Percentiles rank a stretch among this genome's conserved stretches.
Conservation (phyloP, 2,797 vertebrate genomes). For the Basileuterus tristriatus region DNA sequence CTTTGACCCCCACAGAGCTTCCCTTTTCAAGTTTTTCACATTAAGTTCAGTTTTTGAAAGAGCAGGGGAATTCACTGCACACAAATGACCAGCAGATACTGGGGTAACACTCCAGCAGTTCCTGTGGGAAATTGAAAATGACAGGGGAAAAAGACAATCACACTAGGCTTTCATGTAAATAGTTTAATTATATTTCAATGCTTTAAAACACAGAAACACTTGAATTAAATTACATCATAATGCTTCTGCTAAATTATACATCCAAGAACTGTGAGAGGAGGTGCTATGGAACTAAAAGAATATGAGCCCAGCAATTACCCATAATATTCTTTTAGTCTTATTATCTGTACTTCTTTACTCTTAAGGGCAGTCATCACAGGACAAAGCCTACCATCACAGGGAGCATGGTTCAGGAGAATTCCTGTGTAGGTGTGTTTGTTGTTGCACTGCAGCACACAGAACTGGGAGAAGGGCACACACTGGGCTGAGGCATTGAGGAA, state of each 20-base stretch:
- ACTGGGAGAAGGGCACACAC: background rate
- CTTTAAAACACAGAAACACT: constrained; percentile 67
- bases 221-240: constrained; percentile 71
- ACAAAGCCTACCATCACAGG: background rate
- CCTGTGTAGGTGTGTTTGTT: background rate
- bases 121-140: background rate
- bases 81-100: background rate
- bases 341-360: background rate
- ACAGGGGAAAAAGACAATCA: background rate
- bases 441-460: background rate
- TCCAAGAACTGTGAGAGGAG: constrained; percentile 41
- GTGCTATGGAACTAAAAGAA: constrained; percentile 39
- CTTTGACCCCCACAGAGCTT: background rate
- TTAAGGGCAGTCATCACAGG: background rate
- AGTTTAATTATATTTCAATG: constrained; percentile 74
- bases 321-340: background rate
- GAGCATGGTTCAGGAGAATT: background rate
- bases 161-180: constrained; percentile 63
- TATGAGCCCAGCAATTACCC: constrained; percentile 23
- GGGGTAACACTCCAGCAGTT: background rate
- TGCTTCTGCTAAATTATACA: constrained; percentile 63
- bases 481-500: background rate
- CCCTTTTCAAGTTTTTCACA: background rate
- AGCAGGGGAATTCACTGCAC: background rate
- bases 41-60: background rate